Evolutionary conservation across 2,797 vertebrate genomes (phyloP).

Genomic region (Hemitrygon akajei): DNA sequence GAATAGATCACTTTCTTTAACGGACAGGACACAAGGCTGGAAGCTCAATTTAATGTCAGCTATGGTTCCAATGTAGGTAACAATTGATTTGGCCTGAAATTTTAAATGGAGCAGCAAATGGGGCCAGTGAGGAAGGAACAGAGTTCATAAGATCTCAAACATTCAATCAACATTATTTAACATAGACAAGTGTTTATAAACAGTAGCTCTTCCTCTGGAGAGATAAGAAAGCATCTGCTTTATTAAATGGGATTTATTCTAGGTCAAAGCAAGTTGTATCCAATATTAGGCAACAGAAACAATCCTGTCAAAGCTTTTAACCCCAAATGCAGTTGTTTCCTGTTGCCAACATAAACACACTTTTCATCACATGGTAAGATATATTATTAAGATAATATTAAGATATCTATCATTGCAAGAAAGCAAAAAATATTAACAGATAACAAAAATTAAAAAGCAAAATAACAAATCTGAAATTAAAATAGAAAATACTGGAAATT

Average conservation of each 20-base stretch:
- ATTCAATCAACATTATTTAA: not conserved
- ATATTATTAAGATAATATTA: no score
- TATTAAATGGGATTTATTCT: not conserved
- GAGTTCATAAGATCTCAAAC: not conserved
- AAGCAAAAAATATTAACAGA: no score
- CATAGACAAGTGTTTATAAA: not conserved
- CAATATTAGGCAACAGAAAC: no score
- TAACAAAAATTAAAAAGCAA: no score
- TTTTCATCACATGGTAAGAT: no score
- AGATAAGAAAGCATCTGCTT: not conserved
- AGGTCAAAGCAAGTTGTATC: not conserved
- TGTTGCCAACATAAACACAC: no score
- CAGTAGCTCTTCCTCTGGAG: not conserved
- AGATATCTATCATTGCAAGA: no score
- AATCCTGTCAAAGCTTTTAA: not conserved
- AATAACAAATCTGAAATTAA: no score
- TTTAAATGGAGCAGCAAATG: not conserved
- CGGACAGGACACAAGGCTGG: not conserved
- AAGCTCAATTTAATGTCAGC: no score
- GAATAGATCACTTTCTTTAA: not conserved
- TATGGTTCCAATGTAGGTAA: not conserved
- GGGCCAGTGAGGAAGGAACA: not conserved
- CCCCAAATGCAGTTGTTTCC: no score
- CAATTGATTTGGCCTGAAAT: not conserved
- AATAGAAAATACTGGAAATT: no score